Evolutionary conservation across 2,797 vertebrate species (phyloP).

Genomic region (Melanogrammus aeglefinus): DNA sequence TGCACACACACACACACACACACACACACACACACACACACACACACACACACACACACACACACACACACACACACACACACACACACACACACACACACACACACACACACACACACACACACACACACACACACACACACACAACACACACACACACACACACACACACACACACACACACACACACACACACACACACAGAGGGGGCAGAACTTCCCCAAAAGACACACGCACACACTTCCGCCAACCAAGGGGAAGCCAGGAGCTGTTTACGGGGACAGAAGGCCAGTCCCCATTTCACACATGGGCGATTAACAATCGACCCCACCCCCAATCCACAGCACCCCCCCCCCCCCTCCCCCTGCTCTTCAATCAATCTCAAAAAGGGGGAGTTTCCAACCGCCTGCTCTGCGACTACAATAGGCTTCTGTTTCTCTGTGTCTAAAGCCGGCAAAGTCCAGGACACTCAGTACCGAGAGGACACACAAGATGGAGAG

Average conservation of each 20-base stretch:
- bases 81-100: too few species aligned
- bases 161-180: background rate
- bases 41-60: too few species aligned
- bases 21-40: constrained; percentile 6
- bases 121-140: background rate
- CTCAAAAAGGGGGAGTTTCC: constrained; percentile 58
- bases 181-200: constrained; percentile 5
- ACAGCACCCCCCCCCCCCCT: constrained; percentile 38
- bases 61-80: too few species aligned
- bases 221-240: constrained; percentile 4
- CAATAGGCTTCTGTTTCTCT: constrained; percentile 76
- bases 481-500: constrained; percentile 58
- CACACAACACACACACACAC: too few species aligned
- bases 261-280: constrained; percentile 64
- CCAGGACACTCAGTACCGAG: constrained; percentile 57
- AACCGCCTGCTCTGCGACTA: constrained; percentile 69
- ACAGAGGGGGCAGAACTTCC: constrained; percentile 33
- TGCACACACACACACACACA: background rate
- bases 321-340: constrained; percentile 54
- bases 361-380: constrained; percentile 61
- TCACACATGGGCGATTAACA: constrained; percentile 72
- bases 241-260: constrained; percentile 37
- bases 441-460: constrained; percentile 56
- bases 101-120: constrained; percentile 6
- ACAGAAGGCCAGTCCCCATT: constrained; percentile 68